A percentile compares a stretch with the other conserved stretches of the same genome.
Conservation (phyloP, 2,113 vertebrate species). For the Oreocharis arfaki region DNA sequence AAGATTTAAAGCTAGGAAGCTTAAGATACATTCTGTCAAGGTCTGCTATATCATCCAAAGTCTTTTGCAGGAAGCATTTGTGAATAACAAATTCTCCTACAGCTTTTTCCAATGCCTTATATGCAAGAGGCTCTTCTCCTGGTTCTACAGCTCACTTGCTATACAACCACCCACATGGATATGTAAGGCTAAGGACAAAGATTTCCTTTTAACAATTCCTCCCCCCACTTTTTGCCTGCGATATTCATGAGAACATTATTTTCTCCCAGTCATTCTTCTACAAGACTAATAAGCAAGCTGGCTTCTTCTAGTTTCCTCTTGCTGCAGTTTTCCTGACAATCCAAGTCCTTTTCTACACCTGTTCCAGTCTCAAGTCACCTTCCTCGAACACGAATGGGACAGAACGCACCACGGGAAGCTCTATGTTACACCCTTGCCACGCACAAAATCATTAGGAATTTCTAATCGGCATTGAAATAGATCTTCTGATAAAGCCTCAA, state of each 20-base stretch:
- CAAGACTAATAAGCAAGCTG: not conserved
- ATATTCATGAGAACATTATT: not conserved
- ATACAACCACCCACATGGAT: not conserved
- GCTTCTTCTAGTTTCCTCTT: not conserved
- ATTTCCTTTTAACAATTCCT: not conserved
- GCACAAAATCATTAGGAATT: not conserved
- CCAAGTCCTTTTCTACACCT: not conserved
- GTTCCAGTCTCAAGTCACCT: not conserved
- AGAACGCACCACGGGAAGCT: not conserved
- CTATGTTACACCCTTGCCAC: not conserved
- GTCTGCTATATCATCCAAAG: not conserved
- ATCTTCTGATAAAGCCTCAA: not conserved
- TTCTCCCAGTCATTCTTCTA: not conserved
- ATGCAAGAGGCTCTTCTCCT: not conserved
- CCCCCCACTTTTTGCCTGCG: not conserved
- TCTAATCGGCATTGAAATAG: not conserved
- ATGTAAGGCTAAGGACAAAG: not conserved
- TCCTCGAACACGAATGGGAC: not conserved
- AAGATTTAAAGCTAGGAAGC: not conserved
- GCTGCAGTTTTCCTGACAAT: not conserved
- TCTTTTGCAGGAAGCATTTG: not conserved
- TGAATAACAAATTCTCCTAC: not conserved
- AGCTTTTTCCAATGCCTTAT: not conserved
- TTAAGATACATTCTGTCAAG: not conserved
- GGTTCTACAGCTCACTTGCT: not conserved